A percentile compares a stretch with the other conserved stretches of the same genome.
Evolutionary conservation across 1,140 invertebrate species (phyloP).

Genomic region (Chironomus tepperi): DNA sequence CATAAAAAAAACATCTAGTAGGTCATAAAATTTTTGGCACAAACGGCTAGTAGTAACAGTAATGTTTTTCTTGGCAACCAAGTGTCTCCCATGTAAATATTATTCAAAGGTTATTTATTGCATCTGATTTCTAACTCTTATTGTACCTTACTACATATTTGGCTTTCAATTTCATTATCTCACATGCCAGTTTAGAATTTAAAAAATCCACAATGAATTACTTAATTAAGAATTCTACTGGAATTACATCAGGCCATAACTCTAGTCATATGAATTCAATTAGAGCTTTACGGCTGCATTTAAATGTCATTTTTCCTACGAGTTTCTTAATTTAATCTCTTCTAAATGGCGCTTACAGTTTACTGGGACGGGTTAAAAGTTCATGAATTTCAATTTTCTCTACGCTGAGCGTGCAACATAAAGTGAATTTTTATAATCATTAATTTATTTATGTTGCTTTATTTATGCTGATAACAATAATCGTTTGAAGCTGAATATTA

Average conservation of each 20-base stretch:
- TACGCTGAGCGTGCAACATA: background rate
- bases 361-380: background rate
- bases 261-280: background rate
- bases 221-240: too few relatives aligned
- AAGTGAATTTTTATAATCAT: too few relatives aligned
- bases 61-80: conserved; percentile 12
- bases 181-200: too few relatives aligned
- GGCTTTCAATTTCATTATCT: too few relatives aligned
- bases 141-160: too few relatives aligned
- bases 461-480: too few relatives aligned
- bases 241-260: too few relatives aligned
- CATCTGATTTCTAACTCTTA: background rate
- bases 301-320: background rate
- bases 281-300: background rate
- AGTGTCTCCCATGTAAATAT: background rate
- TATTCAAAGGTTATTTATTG: background rate
- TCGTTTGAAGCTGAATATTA: too few relatives aligned
- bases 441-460: too few relatives aligned
- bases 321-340: background rate
- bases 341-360: background rate
- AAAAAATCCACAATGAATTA: too few relatives aligned
- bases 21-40: conserved; percentile 12
- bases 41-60: background rate
- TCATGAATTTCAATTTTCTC: conserved; percentile 2
- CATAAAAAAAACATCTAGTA: background rate